Base-by-base conservation (phyloP, 2,113 vertebrate genomes). In the Apodemus speciosus region DNA sequence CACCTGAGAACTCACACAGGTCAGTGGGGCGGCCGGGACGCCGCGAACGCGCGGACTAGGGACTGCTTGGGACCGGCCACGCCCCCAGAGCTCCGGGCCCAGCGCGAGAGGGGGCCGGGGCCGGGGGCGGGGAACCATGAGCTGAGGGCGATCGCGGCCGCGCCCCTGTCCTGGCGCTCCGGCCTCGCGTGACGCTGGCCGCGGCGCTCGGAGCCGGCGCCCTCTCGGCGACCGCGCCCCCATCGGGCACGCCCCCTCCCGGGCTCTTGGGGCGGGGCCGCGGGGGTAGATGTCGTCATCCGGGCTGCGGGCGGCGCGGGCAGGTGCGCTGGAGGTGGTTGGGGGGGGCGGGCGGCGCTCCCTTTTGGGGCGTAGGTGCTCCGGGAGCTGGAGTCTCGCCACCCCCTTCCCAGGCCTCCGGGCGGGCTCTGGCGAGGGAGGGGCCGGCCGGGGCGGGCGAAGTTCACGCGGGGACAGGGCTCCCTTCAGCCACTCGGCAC, bases 1-100 rank as follows among this genome's bases (percentile, higher is more conserved):
- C 99, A 99, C 97, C 99, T 99, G 98, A 99, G 99, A 98, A 99
- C 99, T 98, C 99, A 99, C 95, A 99, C 99, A 99, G 99, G 99
- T 99, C 98, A 99, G 99, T 99, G 97, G 95, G 88, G 92, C 89
- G 66, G 73, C 85, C 75, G 20, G 91, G 95, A 88, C 84, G 38
- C 79, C 94, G 49, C 1, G 91, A 93, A 89, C 91, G 79, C 60
- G 71, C 53, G 84, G 91, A 49, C 86, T 1, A 10, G 58, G 77
- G 71, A n/a, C 62, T 16, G 58, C 58, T 68, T 38, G 49, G 68
- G n/a, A 40, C n/a, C 85, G 18, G 86, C 83, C 91, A 92, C 95
- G 93, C 93, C 94, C 86, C 95, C 96, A 69, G 85, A 43, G 94
- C 75, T 43, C 38, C 69, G 14, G 9, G 69, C 85, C 2, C 18